phyloP scores from a whole-genome alignment of 2,797 vertebrate species.

The Lacerta bilineata region DNA sequence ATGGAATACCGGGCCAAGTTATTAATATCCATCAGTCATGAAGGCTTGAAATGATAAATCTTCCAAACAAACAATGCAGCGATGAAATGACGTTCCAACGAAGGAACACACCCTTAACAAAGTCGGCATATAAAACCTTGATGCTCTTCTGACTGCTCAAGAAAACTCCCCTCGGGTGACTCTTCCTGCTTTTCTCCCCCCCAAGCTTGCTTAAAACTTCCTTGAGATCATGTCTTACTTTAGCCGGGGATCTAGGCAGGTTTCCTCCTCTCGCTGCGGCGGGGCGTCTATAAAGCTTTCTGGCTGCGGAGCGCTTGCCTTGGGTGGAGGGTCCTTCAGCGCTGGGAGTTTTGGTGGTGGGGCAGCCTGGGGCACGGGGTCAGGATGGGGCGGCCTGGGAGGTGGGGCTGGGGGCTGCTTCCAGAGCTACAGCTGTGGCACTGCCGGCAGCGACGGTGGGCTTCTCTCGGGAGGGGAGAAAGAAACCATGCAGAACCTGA shows the following conservation, averaged over 20 bases:
- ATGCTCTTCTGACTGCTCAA: conserved; percentile 23
- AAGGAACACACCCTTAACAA: conserved; percentile 62
- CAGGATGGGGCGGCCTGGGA: conserved; percentile 69
- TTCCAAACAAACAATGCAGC: conserved; percentile 24
- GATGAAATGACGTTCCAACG: conserved; percentile 54
- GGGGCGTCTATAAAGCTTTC: conserved; percentile 24
- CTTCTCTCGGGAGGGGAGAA: conserved; percentile 83
- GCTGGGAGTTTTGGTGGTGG: conserved; percentile 62
- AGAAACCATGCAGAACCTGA: conserved; percentile 93
- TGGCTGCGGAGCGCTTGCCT: conserved; percentile 23
- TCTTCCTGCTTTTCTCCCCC: background rate
- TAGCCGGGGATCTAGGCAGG: conserved; percentile 54
- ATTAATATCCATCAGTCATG: conserved; percentile 39
- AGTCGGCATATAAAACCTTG: conserved; percentile 62
- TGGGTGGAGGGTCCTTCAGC: conserved; percentile 52
- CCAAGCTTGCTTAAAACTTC: background rate
- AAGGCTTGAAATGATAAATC: conserved; percentile 21
- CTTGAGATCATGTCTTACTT: conserved; percentile 68
- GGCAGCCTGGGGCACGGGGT: conserved; percentile 51
- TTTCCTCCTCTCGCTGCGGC: conserved; percentile 60
- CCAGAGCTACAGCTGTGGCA: conserved; percentile 7
- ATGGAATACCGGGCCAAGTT: conserved; percentile 8
- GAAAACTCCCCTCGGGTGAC: background rate
- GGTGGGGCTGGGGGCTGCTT: conserved; percentile 69
- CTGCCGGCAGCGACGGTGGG: conserved; percentile 56